Evolutionary conservation across 2,888 invertebrate genomes (phyloP).

Genomic region (Diogma glabrata): DNA sequence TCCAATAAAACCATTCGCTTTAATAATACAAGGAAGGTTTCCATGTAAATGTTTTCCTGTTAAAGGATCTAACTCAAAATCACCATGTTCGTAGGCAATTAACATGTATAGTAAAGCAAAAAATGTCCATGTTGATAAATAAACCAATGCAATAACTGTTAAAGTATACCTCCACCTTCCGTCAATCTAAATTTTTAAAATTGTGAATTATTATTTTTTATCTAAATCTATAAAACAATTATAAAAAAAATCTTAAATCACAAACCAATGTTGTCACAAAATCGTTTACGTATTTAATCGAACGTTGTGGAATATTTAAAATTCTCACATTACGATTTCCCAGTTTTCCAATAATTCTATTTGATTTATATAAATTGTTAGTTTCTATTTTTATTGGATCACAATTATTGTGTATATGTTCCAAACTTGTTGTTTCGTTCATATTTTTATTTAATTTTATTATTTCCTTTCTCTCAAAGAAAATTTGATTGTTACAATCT

Average conservation of each 20-base stretch:
- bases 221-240: neutral
- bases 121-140: conserved; percentile 61
- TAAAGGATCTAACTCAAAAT: conserved; percentile 49
- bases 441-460: too few species aligned
- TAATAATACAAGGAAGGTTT: conserved; percentile 71
- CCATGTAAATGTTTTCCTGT: conserved; percentile 39
- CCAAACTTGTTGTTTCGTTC: too few species aligned
- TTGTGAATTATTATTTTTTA: neutral
- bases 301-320: conserved; percentile 41
- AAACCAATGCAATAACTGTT: conserved; percentile 66
- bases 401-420: too few species aligned
- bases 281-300: conserved; percentile 60
- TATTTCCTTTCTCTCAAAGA: too few species aligned
- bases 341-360: conserved; percentile 31
- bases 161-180: conserved; percentile 79
- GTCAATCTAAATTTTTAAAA: conserved; percentile 29
- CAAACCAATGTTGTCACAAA: conserved; percentile 76
- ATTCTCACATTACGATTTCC: conserved; percentile 32
- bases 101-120: conserved; percentile 43
- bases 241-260: conserved; percentile 34
- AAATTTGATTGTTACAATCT: too few species aligned
- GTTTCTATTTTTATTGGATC: too few species aligned
- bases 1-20: conserved; percentile 71
- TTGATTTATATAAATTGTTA: too few species aligned
- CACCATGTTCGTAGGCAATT: conserved; percentile 41